Evolutionary conservation across 2,888 invertebrate species (phyloP).

Genomic region (Saturnia pavonia): DNA sequence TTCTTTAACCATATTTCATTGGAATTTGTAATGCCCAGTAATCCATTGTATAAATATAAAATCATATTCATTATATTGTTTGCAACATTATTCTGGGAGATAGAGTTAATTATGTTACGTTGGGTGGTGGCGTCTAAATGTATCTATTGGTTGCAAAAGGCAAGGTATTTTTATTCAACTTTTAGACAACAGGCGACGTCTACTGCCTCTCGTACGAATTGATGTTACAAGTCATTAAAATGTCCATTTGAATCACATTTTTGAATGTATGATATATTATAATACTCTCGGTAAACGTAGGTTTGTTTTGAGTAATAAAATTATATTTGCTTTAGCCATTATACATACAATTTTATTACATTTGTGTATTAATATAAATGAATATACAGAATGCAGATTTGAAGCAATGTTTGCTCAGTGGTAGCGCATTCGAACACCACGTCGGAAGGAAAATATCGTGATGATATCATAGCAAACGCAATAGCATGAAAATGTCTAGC

Average conservation of each 20-base stretch:
- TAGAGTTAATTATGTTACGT: constrained; percentile 1
- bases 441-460: too few relatives aligned
- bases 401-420: too few relatives aligned
- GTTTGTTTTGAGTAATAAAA: background rate
- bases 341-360: background rate
- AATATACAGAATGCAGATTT: background rate
- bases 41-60: too few relatives aligned
- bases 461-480: too few relatives aligned
- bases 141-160: constrained; percentile 13
- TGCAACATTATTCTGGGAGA: background rate
- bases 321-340: background rate
- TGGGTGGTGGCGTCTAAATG: background rate
- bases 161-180: constrained; percentile 20
- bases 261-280: constrained; percentile 12
- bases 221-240: constrained; percentile 19
- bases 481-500: too few relatives aligned
- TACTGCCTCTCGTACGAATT: constrained; percentile 12
- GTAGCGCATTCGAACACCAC: too few relatives aligned
- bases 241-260: constrained; percentile 16
- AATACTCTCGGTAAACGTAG: background rate
- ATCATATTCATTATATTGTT: too few relatives aligned
- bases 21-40: too few relatives aligned
- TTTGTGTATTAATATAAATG: background rate
- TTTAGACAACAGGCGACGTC: constrained; percentile 14
- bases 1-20: too few relatives aligned